phyloP scores from a whole-genome alignment of 2,113 vertebrate species.

The Austrofundulus limnaeus region DNA sequence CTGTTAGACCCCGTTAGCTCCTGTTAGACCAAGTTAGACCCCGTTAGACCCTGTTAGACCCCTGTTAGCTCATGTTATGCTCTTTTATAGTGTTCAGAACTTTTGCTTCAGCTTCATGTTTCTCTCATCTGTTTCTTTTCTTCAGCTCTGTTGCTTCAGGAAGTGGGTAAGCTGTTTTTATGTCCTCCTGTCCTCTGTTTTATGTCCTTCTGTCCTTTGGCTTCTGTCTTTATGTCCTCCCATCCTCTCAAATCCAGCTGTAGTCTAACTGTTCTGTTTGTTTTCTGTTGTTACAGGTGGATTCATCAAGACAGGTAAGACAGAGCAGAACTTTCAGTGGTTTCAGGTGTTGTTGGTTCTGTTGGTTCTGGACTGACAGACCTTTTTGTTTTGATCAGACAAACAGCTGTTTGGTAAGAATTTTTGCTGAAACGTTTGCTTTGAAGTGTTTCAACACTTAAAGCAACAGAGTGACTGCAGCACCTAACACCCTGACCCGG shows the following conservation, averaged over 20 bases:
- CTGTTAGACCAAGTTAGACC: too few species aligned
- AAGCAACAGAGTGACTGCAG: constrained; percentile 7
- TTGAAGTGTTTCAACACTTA: not conserved
- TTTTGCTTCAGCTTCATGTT: not conserved
- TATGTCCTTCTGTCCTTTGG: not conserved
- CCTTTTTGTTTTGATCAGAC: constrained; percentile 35
- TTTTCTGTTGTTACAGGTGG: constrained; percentile 49
- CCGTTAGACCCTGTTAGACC: not conserved
- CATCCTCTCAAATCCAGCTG: too few species aligned
- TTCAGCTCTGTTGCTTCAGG: constrained; percentile 68
- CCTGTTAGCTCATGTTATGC: too few species aligned
- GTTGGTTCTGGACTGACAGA: constrained; percentile 1
- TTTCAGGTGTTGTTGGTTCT: not conserved
- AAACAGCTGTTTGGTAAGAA: constrained; percentile 52
- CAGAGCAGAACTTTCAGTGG: not conserved
- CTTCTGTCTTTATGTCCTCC: too few species aligned
- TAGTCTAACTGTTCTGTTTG: not conserved
- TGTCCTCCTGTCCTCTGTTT: not conserved
- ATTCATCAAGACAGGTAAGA: constrained; percentile 61
- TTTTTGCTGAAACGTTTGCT: constrained; percentile 5
- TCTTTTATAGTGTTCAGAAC: too few species aligned
- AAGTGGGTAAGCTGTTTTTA: constrained; percentile 56
- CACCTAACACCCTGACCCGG: not conserved
- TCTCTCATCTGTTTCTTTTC: constrained; percentile 33
- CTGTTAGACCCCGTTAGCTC: too few species aligned